Evolutionary conservation across 2,797 vertebrate species (phyloP), one percentile per base, ranked within the genome.

Genomic region (Delichon dasypus): DNA sequence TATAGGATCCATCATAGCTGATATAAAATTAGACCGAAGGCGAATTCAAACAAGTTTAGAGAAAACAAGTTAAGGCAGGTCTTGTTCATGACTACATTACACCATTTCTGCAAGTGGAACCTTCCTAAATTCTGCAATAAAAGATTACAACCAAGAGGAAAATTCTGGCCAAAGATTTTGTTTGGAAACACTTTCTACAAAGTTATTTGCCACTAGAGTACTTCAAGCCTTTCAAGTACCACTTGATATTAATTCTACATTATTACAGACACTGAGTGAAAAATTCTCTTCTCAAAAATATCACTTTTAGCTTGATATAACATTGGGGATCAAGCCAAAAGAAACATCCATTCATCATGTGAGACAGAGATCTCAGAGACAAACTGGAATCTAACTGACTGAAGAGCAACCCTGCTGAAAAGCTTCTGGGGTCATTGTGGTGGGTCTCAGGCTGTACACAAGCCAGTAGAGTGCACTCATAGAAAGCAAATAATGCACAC

Each of bases 251-350:
- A 83, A 74, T 38, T 81, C 38, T 48, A 57, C 20, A 38, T 29
- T 21, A 13, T 61, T 66, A 34, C 13, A 67, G 48, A 11, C 25
- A 34, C 1, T 16, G 26, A 79, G 21, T 42, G 44, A 71, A 90
- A 91, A 85, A 26, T 11, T 62, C 10, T 57, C 3, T 30, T 66
- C 32, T 74, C 64, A 93, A 77, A 92, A 78, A 20, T 10, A 30
- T 2, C 25, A 9, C 26, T 75, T 79, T 38, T n/a, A 30, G 11
- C 62, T 90, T 8, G 6, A 16, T 0, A 0, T 51, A 36, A 16
- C 29, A 32, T 1, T 67, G 25, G 32, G 17, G 19, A 36, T 70
- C 13, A 32, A 74, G 30, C 30, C n/a, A 58, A 19, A 19, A 58
- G 44, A 47, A 93, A 62, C 2, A 0, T 10, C 25, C 13, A 14